Percentiles rank a stretch among this genome's conserved stretches.
phyloP scores from a whole-genome alignment of 1,140 invertebrate genomes.

The Eriosoma lanigerum region DNA sequence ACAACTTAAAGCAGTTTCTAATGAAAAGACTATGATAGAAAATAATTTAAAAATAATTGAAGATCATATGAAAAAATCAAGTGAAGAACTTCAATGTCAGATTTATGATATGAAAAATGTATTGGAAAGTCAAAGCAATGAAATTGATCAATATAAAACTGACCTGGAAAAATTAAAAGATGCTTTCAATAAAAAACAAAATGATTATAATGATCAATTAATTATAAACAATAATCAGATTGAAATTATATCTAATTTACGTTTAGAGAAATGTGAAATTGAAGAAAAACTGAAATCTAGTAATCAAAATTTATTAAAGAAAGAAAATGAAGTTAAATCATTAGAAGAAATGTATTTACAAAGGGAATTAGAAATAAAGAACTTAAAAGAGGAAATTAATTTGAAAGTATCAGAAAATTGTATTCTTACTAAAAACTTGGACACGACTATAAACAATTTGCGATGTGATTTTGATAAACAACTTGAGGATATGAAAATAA shows the following conservation, averaged over 20 bases:
- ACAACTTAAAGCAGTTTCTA: not conserved
- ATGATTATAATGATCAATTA: slow-evolving; percentile 17
- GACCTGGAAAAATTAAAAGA: not conserved
- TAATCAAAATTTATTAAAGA: not conserved
- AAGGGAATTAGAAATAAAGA: not conserved
- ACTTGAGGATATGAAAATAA: not conserved
- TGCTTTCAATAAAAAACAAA: slow-evolving; percentile 22
- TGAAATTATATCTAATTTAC: slow-evolving; percentile 11
- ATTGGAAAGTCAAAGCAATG: not conserved
- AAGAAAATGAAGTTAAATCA: not conserved
- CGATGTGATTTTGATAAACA: not conserved
- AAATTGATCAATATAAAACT: not conserved
- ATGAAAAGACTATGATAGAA: slow-evolving; percentile 9
- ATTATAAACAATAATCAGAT: not conserved
- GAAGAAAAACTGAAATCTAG: slow-evolving; percentile 2
- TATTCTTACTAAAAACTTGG: not conserved
- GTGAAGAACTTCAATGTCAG: not conserved
- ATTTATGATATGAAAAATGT: slow-evolving; percentile 8
- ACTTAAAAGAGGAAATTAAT: not conserved
- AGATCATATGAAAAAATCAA: not conserved
- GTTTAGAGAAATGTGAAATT: not conserved
- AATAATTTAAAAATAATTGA: not conserved
- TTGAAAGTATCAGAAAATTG: not conserved
- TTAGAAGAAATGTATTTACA: not conserved
- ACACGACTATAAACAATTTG: not conserved